phyloP scores from a whole-genome alignment of 2,888 invertebrate genomes.

The Leptinotarsa haldemani region DNA sequence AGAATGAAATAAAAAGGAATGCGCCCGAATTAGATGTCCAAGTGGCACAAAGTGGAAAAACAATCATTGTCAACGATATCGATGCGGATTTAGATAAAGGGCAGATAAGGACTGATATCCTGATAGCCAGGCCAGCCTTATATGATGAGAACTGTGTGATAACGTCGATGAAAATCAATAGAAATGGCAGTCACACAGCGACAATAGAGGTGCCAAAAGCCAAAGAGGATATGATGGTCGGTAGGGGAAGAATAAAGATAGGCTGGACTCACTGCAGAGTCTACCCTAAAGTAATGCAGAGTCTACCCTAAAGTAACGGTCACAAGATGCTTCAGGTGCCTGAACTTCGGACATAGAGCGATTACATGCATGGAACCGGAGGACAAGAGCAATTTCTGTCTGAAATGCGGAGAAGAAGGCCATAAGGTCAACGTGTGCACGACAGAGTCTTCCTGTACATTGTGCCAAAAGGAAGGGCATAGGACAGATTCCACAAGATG shows the following conservation, averaged over 20 bases:
- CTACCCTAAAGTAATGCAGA: neutral
- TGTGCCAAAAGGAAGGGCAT: conserved; percentile 24
- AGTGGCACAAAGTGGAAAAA: neutral
- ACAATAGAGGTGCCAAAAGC: neutral
- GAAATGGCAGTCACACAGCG: neutral
- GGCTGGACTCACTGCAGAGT: conserved; percentile 11
- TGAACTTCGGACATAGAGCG: conserved; percentile 5
- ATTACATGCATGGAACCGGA: conserved; percentile 10
- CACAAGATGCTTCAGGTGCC: conserved; percentile 19
- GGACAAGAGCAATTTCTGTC: conserved; percentile 10
- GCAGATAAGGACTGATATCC: neutral
- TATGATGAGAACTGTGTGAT: neutral
- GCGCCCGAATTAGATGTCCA: neutral
- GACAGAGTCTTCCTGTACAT: conserved; percentile 11
- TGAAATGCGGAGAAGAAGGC: conserved; percentile 24
- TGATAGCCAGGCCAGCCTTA: neutral
- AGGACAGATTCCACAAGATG: conserved; percentile 21
- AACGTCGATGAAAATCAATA: neutral
- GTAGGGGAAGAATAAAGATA: conserved; percentile 13
- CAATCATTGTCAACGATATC: neutral
- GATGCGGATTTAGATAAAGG: neutral
- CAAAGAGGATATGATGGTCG: neutral
- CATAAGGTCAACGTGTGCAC: conserved; percentile 23
- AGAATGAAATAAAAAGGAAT: conserved; percentile 13
- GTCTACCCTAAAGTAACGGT: neutral